Evolutionary conservation across 2,113 vertebrate species (phyloP), one percentile per base, ranked within the genome.

Genomic region (Rhombomys opimus): DNA sequence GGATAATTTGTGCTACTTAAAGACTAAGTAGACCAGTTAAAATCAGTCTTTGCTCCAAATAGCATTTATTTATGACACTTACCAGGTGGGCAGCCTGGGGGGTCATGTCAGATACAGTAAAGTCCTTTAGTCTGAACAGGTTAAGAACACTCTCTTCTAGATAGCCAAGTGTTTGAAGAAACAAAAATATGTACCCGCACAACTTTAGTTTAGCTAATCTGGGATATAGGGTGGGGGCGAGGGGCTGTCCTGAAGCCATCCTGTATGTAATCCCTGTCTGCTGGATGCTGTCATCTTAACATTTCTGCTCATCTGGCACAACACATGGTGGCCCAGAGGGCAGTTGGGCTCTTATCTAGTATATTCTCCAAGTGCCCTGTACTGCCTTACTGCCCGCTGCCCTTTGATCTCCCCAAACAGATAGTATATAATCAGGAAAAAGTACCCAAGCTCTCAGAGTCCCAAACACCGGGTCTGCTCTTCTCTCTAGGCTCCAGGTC

Each of bases 161-260:
- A 61, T 75, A 50, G 73, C 50, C 95, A 2, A 32, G n/a, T 95
- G 84, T 93, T 46, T 59, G n/a, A 94, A 52, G 63, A 93, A 77
- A 95, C 38, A 32, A 93, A 81, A 87, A 52, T 27, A 30, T 82
- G 32, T 38, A 17, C 38, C 57, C 78, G 35, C 12, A 85, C 32
- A 93, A 38, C 81, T 46, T 87, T 77, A 80, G 93, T 68, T 89
- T 18, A 77, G 46, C 25, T 82, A 0, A 32, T 86, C 59, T 0
- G 0, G 7, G 30, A 15, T 59, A 30, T 70, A 13, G 46, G 46
- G 46, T 13, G 13, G 12, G 17, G 30, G 2, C 10, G 4, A 11
- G 9, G 4, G 14, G 38, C 38, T 50, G 46, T 32, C 91, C 68
- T 76, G 6, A 76, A 90, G 67, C 5, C 52, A 9, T n/a, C 22